Evolutionary conservation across 2,888 invertebrate genomes (phyloP).

Genomic region (Drosophila neonasuta): DNA sequence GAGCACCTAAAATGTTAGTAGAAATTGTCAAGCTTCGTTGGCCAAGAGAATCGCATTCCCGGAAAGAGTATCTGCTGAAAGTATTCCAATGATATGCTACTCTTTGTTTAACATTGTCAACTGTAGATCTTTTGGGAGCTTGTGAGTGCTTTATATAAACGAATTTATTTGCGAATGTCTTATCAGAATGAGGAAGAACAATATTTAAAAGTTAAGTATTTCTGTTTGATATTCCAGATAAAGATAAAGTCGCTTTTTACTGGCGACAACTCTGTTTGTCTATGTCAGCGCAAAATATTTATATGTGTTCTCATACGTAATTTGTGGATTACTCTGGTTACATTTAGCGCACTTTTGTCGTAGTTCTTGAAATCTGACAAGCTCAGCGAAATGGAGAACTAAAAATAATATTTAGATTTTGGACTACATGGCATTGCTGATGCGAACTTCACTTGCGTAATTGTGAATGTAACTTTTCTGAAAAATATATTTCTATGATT

Average conservation of each 20-base stretch:
- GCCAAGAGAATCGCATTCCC: conserved; percentile 20
- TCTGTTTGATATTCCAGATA: conserved; percentile 47
- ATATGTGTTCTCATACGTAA: conserved; percentile 10
- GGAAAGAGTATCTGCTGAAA: conserved; percentile 2
- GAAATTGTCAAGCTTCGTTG: conserved; percentile 50
- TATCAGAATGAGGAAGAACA: conserved; percentile 34
- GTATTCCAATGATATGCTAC: conserved; percentile 25
- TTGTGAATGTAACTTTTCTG: too few species aligned
- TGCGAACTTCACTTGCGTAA: too few species aligned
- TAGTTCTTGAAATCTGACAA: conserved; percentile 18
- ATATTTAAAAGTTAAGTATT: conserved; percentile 23
- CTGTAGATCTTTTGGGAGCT: conserved; percentile 6
- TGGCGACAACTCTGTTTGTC: conserved; percentile 42
- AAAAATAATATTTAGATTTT: not conserved
- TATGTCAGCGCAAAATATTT: conserved; percentile 41
- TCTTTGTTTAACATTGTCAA: conserved; percentile 12
- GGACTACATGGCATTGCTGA: not conserved
- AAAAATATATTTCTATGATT: too few species aligned
- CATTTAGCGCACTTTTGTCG: conserved; percentile 2
- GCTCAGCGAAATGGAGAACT: conserved; percentile 14
- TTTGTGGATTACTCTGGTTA: conserved; percentile 31
- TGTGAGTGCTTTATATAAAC: conserved; percentile 42
- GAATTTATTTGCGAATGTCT: conserved; percentile 26
- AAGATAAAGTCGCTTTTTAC: conserved; percentile 7
- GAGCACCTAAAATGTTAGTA: conserved; percentile 18